Conservation (phyloP, 2,888 invertebrate species). For the Lycaena phlaeas region DNA sequence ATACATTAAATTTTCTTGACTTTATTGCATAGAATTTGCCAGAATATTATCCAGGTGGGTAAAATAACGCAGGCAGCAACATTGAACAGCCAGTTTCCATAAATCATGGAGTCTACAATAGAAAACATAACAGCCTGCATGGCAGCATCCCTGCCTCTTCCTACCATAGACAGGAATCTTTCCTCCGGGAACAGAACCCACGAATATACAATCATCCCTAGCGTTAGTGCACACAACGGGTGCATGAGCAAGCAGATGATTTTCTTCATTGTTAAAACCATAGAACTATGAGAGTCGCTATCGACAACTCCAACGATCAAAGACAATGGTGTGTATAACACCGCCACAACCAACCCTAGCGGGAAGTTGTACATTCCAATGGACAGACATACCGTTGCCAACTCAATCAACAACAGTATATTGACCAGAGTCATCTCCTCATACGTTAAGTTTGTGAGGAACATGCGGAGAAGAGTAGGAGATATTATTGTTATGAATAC, state of each 20-base stretch:
- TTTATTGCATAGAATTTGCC: constrained; percentile 66
- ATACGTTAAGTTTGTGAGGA: constrained; percentile 30
- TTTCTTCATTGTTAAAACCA: constrained; percentile 41
- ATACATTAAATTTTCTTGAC: constrained; percentile 21
- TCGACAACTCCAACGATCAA: constrained; percentile 42
- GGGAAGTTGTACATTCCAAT: constrained; percentile 94
- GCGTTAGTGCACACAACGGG: constrained; percentile 77
- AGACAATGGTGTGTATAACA: constrained; percentile 81
- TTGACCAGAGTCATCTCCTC: constrained; percentile 67
- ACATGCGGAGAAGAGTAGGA: constrained; percentile 32
- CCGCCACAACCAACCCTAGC: constrained; percentile 82
- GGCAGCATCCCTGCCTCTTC: constrained; percentile 75
- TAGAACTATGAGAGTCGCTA: constrained; percentile 23
- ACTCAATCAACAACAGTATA: constrained; percentile 80
- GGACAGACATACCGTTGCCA: constrained; percentile 83
- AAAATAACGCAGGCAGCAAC: constrained; percentile 78
- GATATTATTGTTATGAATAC: constrained; percentile 53
- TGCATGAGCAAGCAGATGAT: constrained; percentile 79
- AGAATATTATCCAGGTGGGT: constrained; percentile 89
- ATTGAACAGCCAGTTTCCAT: constrained; percentile 92
- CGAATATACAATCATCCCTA: constrained; percentile 75
- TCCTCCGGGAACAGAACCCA: constrained; percentile 77
- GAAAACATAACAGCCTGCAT: constrained; percentile 85
- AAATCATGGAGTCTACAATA: constrained; percentile 86
- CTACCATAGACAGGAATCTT: constrained; percentile 48